phyloP scores from a whole-genome alignment of 2,888 invertebrate species.

The Caenorhabditis afra region DNA sequence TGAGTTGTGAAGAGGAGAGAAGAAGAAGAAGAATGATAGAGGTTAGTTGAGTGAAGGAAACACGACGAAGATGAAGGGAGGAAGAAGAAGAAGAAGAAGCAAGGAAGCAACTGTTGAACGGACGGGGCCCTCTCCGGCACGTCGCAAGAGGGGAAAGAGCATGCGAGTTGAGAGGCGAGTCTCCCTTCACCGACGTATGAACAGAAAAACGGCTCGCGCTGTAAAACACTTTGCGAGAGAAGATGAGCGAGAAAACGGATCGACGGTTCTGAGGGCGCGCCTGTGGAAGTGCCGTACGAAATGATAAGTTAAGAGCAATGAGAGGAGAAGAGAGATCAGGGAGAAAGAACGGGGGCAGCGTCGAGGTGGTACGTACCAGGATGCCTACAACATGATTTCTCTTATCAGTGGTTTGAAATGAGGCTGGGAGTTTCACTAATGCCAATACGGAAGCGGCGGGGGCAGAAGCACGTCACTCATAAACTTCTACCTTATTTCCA shows the following conservation, averaged over 20 bases:
- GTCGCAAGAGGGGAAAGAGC: constrained; percentile 23
- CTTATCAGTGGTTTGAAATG: too few relatives aligned
- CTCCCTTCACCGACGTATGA: constrained; percentile 6
- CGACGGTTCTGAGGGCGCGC: constrained; percentile 35
- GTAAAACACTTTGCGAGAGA: constrained; percentile 56
- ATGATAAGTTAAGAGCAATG: constrained; percentile 37
- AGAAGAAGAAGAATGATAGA: constrained; percentile 15
- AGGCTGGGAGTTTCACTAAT: too few relatives aligned
- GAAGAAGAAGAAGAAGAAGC: constrained; percentile 1
- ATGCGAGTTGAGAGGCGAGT: constrained; percentile 27
- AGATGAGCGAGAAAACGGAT: constrained; percentile 11
- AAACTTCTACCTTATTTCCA: too few relatives aligned
- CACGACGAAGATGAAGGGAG: constrained; percentile 16
- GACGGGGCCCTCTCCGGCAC: constrained; percentile 14
- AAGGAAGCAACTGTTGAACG: constrained; percentile 54
- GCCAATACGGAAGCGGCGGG: too few relatives aligned
- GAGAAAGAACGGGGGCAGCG: constrained; percentile 5
- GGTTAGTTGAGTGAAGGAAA: constrained; percentile 35
- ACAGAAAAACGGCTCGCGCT: constrained; percentile 56
- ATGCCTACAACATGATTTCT: neutral
- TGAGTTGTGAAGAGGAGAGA: constrained; percentile 13
- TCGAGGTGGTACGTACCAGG: constrained; percentile 12
- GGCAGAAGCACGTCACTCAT: too few relatives aligned
- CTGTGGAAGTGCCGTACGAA: constrained; percentile 17
- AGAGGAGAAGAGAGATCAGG: neutral